Conservation (phyloP, 2,113 vertebrate genomes). For the Ctenomys sociabilis region DNA sequence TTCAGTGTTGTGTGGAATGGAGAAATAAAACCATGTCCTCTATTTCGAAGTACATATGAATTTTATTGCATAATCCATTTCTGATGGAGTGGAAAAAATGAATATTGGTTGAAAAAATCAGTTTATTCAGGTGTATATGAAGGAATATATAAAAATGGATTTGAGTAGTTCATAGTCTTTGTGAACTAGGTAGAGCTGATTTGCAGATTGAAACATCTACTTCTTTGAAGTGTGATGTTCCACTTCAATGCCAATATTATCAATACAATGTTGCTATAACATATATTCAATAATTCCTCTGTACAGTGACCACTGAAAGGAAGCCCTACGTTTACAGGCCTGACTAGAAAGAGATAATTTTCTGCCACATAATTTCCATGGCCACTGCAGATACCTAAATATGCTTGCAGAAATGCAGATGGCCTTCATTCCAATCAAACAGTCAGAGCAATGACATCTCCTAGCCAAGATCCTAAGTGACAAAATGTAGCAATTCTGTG, state of each 20-base stretch:
- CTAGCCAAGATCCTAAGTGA: neutral
- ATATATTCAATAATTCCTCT: neutral
- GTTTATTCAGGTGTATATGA: neutral
- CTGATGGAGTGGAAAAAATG: neutral
- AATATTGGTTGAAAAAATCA: neutral
- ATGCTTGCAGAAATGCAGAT: neutral
- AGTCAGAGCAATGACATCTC: neutral
- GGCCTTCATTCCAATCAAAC: neutral
- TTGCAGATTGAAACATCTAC: neutral
- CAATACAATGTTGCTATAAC: neutral
- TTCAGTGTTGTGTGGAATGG: neutral
- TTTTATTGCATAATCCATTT: neutral
- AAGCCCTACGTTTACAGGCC: neutral
- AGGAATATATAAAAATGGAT: neutral
- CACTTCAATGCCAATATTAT: neutral
- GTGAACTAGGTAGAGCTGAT: neutral
- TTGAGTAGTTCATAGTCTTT: neutral
- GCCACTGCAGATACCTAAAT: neutral
- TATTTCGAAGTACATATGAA: neutral
- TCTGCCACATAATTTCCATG: neutral
- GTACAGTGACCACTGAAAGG: neutral
- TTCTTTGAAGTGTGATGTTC: conserved; percentile 8
- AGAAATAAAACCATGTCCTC: neutral
- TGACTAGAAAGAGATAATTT: neutral
- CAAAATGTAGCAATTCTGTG: neutral